Conservation (phyloP, 2,113 vertebrate species). For the Thalassarche chlororhynchos region DNA sequence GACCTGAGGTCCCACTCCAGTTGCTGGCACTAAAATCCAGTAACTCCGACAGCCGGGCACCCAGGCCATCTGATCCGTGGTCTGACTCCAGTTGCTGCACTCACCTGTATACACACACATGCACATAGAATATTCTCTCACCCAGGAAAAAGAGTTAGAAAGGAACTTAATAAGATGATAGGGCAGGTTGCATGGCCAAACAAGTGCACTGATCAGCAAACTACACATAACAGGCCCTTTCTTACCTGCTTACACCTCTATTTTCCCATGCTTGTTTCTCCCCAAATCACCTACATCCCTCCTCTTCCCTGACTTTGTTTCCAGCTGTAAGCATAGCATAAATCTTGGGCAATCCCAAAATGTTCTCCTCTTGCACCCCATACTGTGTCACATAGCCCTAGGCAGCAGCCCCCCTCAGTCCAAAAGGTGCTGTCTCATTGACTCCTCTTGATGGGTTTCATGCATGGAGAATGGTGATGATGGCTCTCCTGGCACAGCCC, state of each 20-base stretch:
- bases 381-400: background rate
- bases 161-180: background rate
- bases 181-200: background rate
- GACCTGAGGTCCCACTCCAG: background rate
- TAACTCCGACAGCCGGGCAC: background rate
- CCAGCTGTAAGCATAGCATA: background rate
- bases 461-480: background rate
- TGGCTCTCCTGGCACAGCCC: background rate
- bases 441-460: background rate
- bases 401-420: background rate
- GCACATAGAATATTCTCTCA: background rate
- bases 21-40: background rate
- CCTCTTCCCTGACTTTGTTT: background rate
- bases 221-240: background rate
- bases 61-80: accelerated
- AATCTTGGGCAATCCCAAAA: background rate
- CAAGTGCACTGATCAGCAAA: background rate
- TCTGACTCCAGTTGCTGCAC: background rate
- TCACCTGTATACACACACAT: background rate
- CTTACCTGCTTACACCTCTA: background rate
- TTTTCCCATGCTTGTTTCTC: background rate
- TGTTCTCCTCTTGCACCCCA: background rate
- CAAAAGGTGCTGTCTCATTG: background rate
- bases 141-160: background rate
- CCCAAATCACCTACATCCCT: background rate